Base-by-base conservation (phyloP, 2,797 vertebrate species). In the Hoplostethus atlanticus region DNA sequence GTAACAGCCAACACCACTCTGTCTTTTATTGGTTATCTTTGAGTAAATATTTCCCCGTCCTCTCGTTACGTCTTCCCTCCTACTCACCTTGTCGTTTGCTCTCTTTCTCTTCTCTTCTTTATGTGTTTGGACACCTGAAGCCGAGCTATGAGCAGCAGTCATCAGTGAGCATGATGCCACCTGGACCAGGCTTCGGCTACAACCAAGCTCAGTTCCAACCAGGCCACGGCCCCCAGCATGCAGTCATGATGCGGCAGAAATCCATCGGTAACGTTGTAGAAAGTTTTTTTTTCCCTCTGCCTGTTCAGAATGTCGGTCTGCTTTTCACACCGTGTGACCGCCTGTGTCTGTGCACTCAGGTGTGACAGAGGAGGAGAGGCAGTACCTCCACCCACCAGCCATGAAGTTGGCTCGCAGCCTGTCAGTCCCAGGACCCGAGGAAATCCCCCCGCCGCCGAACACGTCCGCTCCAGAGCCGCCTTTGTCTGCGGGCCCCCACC, bases 401-500 rank as follows among this genome's bases (percentile, higher is more conserved):
- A 95, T 97, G 95, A 98, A 98, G 84, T 93, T 98, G 82, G 95
- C 96, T 81, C 96, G 97, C 64, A 98, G 97, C 84, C 91, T 98
- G 54, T 98, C 97, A 0, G 96, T 98, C 62, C 97, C 97, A 0
- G 96, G 96, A 51, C 96, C 97, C 0, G 97, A 98, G 66, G 97
- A 98, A 75, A 98, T 98, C 69, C 97, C 97, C 2, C 97, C 96
- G 0, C 96, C 97, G 0, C 97, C 97, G 7, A 97, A 96, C 79
- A 97, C 96, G 25, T 96, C 96, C 6, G 96, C 97, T 1, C 97
- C 97, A 0, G 96, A 97, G 16, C 97, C 97, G 0, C 97, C 97
- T 10, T 93, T 97, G 57, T 96, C 95, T 51, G 95, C 95, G 3
- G 95, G 95, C 3, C 93, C 93, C 12, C 92, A 94, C 73, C 85